A percentile compares a stretch with the other conserved stretches of the same genome.
These are phyloP conservation scores for Paralinhomoeus sp. DNA, from an alignment of 2,888 invertebrate genomes.

Conservation along the genomic window DNA sequence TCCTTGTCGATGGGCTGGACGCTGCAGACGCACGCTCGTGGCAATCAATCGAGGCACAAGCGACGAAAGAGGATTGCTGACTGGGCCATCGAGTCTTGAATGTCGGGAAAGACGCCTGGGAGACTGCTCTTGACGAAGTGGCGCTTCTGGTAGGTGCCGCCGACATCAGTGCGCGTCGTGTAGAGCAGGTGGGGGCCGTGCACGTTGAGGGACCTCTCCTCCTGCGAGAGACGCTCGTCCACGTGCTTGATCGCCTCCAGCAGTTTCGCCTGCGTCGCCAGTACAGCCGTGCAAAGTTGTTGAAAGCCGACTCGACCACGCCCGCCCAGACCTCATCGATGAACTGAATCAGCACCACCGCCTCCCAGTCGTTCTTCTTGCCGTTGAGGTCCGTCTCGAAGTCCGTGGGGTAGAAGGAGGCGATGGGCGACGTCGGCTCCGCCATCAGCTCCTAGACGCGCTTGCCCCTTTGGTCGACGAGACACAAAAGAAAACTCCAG, in stretches of 20 bases:
- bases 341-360: no score
- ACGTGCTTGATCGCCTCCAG: conserved; percentile 35
- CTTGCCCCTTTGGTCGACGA: no score
- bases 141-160: conserved; percentile 27
- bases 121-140: conserved; percentile 5
- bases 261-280: conserved; percentile 37
- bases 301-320: no score
- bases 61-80: no score
- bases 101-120: conserved; percentile 24
- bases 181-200: conserved; percentile 70
- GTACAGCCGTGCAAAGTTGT: no score
- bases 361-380: no score
- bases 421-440: conserved; percentile 51
- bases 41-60: no score
- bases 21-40: no score
- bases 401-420: conserved; percentile 65
- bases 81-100: conserved; percentile 27
- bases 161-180: conserved; percentile 38
- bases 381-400: no score
- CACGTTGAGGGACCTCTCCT: conserved; percentile 49
- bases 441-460: conserved; percentile 43
- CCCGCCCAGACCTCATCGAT: no score
- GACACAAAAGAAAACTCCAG: no score
- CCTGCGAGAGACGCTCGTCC: conserved; percentile 39
- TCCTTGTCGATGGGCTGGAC: no score